Percentiles rank a stretch among this genome's conserved stretches.
Conservation (phyloP, 2,113 vertebrate genomes). For the Pseudois nayaur region DNA sequence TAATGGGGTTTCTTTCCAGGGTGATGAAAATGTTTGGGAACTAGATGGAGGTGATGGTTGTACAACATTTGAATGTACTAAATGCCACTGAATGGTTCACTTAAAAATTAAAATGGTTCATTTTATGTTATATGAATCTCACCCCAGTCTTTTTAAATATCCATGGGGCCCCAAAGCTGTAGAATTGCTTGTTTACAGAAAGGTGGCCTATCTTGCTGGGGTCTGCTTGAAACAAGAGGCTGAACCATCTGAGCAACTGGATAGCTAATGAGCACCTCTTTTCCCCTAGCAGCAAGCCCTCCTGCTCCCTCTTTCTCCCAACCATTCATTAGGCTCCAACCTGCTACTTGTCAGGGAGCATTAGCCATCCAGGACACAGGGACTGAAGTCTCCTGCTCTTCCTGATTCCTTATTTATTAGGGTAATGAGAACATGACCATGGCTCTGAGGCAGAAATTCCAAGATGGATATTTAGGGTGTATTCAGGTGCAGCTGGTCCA, state of each 20-base stretch:
- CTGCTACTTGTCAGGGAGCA: constrained; percentile 36
- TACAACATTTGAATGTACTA: neutral
- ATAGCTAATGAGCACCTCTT: neutral
- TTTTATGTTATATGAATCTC: constrained; percentile 27
- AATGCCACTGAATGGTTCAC: neutral
- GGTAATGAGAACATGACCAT: constrained; percentile 22
- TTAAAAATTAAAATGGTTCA: neutral
- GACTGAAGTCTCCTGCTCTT: neutral
- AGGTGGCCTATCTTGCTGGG: neutral
- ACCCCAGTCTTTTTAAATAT: neutral
- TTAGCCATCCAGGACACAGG: neutral
- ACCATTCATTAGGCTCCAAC: constrained; percentile 14
- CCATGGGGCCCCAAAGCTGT: neutral
- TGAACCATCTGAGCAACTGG: neutral
- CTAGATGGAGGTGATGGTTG: neutral
- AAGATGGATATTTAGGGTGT: neutral
- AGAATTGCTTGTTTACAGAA: constrained; percentile 21
- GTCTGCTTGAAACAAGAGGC: neutral
- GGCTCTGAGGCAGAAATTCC: neutral
- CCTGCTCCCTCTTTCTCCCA: neutral
- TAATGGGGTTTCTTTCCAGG: neutral
- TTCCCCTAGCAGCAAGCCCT: neutral
- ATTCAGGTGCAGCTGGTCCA: neutral
- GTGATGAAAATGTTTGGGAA: neutral
- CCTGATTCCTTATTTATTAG: constrained; percentile 45